Evolutionary conservation across 2,797 vertebrate species (phyloP).

Genomic region (Trichosurus vulpecula): DNA sequence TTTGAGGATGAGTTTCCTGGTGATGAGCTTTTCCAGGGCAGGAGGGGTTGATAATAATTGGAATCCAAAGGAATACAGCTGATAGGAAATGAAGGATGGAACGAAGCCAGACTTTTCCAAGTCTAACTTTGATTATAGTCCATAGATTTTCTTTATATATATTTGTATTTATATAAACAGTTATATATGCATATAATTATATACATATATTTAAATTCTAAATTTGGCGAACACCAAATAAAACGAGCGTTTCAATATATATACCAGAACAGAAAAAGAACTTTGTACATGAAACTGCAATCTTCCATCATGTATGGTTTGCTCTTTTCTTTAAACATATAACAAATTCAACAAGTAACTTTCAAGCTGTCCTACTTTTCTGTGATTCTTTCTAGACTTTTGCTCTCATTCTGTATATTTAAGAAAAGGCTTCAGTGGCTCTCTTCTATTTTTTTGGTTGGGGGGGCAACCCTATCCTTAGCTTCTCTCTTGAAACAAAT

Average conservation of each 20-base stretch:
- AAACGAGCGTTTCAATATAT: background rate
- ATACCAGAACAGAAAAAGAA: background rate
- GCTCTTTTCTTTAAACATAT: background rate
- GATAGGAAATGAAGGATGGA: background rate
- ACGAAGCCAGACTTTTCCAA: background rate
- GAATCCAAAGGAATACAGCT: background rate
- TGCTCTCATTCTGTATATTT: background rate
- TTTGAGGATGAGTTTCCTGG: background rate
- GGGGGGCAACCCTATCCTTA: background rate
- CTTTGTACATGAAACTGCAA: background rate
- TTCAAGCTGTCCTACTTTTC: background rate
- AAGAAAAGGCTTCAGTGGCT: background rate
- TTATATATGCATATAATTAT: background rate
- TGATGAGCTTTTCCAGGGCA: background rate
- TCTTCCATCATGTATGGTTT: background rate
- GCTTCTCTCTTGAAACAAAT: background rate
- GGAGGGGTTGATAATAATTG: background rate
- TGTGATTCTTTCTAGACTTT: background rate
- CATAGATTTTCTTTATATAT: background rate
- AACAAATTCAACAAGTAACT: background rate
- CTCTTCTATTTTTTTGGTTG: background rate
- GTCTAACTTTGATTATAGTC: background rate
- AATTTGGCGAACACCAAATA: background rate
- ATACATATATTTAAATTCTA: background rate
- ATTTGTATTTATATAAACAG: no score